A percentile compares a stretch with the other conserved stretches of the same genome.
Evolutionary conservation across 2,797 vertebrate genomes (phyloP).

Genomic region (Macroramphosus scolopax): DNA sequence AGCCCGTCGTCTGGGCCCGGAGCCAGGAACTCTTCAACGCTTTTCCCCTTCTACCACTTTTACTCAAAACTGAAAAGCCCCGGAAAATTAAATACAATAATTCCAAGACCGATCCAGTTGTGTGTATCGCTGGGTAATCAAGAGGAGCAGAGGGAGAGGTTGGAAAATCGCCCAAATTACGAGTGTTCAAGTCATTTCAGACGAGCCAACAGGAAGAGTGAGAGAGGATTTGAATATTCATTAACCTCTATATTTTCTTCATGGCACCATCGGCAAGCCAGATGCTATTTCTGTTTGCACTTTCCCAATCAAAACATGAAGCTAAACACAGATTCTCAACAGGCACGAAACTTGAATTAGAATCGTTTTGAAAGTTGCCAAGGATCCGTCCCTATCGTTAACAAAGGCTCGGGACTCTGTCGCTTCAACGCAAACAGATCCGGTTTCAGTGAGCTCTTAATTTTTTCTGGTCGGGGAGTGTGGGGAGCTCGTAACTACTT

Average conservation of each 20-base stretch:
- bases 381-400: background rate
- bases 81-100: constrained; percentile 41
- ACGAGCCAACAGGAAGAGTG: background rate
- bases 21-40: constrained; percentile 40
- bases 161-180: constrained; percentile 19
- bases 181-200: constrained; percentile 8
- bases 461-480: constrained; percentile 1
- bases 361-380: constrained; percentile 13
- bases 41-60: constrained; percentile 17
- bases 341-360: too few species aligned
- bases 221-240: constrained; percentile 23
- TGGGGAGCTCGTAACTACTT: constrained; percentile 37
- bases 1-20: constrained; percentile 37
- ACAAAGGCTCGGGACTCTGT: constrained; percentile 7
- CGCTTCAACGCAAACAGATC: constrained; percentile 3
- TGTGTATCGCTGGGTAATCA: constrained; percentile 21
- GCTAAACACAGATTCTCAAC: too few species aligned
- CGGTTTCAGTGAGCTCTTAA: background rate
- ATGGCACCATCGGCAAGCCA: too few species aligned
- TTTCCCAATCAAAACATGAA: too few species aligned
- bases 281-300: too few species aligned
- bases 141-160: constrained; percentile 1
- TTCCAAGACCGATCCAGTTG: constrained; percentile 31
- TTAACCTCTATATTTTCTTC: constrained; percentile 5
- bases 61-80: constrained; percentile 34